These are phyloP conservation scores for Grammomys surdaster DNA, from an alignment of 2,113 vertebrate species.

Conservation along the genomic window DNA sequence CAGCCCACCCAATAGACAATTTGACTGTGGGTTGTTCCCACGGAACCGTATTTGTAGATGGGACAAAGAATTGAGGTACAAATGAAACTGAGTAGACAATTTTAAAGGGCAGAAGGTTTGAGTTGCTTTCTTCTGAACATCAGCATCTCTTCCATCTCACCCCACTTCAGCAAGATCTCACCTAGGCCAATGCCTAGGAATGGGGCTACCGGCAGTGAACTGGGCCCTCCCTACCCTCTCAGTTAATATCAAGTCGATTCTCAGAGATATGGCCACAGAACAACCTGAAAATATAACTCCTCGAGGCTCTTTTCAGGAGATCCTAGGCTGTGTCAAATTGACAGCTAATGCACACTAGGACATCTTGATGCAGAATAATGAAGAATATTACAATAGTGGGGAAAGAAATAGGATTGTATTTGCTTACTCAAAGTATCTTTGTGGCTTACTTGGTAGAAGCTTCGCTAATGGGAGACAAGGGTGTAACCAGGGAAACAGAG, in stretches of 20 bases:
- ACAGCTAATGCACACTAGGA: background rate
- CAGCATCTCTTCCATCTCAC: background rate
- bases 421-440: background rate
- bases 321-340: background rate
- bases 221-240: background rate
- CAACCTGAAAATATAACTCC: background rate
- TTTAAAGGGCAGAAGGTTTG: background rate
- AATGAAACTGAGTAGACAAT: background rate
- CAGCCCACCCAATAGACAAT: background rate
- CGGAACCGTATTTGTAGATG: background rate
- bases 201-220: background rate
- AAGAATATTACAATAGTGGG: background rate
- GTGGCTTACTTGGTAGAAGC: background rate
- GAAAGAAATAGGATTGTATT: background rate
- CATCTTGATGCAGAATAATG: background rate
- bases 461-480: background rate
- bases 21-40: background rate
- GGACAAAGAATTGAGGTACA: background rate
- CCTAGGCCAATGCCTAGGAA: background rate
- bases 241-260: background rate
- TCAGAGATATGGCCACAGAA: background rate
- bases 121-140: background rate
- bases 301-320: background rate
- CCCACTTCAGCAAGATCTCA: background rate
- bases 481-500: background rate